Conservation (phyloP, 2,797 vertebrate genomes). For the Lophotriccus pileatus region DNA sequence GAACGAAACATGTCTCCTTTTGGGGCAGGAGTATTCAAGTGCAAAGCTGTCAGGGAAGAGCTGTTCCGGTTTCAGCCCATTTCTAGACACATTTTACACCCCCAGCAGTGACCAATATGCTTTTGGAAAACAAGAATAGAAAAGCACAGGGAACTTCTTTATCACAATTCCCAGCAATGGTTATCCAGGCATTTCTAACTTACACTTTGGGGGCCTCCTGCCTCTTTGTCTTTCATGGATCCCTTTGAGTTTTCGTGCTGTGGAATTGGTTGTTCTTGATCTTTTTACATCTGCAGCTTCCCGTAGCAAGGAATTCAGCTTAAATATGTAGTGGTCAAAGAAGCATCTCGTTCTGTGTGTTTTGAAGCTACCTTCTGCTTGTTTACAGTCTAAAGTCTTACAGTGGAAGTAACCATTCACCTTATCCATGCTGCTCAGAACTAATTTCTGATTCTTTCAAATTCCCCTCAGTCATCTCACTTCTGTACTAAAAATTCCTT, state of each 20-base stretch:
- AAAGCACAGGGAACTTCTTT: background rate
- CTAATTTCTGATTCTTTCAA: background rate
- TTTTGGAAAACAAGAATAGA: background rate
- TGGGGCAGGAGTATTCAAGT: rapidly evolving
- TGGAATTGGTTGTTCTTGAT: background rate
- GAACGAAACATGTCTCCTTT: background rate
- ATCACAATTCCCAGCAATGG: background rate
- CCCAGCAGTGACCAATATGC: background rate
- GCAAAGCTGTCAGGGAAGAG: background rate
- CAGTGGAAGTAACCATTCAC: background rate
- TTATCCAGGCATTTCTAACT: background rate
- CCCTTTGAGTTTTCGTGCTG: background rate
- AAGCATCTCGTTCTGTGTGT: background rate
- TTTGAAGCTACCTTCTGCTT: background rate
- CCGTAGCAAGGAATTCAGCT: background rate
- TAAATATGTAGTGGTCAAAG: background rate
- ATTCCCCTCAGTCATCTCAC: background rate
- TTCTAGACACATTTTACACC: background rate
- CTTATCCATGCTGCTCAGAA: background rate
- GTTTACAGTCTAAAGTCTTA: background rate
- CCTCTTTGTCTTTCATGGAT: background rate
- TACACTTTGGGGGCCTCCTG: background rate
- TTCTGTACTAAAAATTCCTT: background rate
- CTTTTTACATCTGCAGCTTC: background rate
- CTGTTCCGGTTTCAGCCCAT: background rate